Evolutionary conservation across 2,797 vertebrate species (phyloP).

Genomic region (Saxicola maurus): DNA sequence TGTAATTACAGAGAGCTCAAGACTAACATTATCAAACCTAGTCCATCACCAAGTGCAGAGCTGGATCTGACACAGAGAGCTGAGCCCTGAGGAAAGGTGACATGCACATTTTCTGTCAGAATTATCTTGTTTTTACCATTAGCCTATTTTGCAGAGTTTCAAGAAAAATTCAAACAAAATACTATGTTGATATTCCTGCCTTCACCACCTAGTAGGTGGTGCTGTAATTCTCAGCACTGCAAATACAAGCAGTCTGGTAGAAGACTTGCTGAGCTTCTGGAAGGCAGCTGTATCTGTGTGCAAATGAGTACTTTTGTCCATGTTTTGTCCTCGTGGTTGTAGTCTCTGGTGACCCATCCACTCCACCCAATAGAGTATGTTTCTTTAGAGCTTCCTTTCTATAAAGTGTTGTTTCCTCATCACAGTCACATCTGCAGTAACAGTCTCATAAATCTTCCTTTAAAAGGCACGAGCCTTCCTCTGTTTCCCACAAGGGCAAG

Average conservation of each 20-base stretch:
- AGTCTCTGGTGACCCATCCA: slow-evolving; percentile 12
- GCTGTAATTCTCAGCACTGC: background rate
- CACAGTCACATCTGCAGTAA: slow-evolving; percentile 50
- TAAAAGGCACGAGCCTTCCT: slow-evolving; percentile 62
- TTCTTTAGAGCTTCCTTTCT: slow-evolving; percentile 51
- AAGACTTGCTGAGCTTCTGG: background rate
- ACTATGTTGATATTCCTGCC: background rate
- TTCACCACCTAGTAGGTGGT: background rate
- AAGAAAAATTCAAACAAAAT: background rate
- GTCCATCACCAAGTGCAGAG: background rate
- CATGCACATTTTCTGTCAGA: background rate
- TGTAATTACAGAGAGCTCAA: background rate
- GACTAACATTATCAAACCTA: background rate
- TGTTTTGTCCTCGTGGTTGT: background rate
- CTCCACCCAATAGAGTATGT: slow-evolving; percentile 26
- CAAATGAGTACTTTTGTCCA: background rate
- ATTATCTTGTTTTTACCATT: background rate
- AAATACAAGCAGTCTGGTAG: background rate
- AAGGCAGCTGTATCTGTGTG: background rate
- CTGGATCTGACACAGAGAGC: background rate
- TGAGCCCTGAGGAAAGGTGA: background rate
- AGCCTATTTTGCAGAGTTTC: background rate
- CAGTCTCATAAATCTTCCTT: slow-evolving; percentile 53
- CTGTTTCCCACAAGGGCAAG: slow-evolving; percentile 62
- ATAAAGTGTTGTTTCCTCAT: slow-evolving; percentile 46